phyloP scores from a whole-genome alignment of 2,797 vertebrate genomes.

The Oceanodroma leucorhoa region DNA sequence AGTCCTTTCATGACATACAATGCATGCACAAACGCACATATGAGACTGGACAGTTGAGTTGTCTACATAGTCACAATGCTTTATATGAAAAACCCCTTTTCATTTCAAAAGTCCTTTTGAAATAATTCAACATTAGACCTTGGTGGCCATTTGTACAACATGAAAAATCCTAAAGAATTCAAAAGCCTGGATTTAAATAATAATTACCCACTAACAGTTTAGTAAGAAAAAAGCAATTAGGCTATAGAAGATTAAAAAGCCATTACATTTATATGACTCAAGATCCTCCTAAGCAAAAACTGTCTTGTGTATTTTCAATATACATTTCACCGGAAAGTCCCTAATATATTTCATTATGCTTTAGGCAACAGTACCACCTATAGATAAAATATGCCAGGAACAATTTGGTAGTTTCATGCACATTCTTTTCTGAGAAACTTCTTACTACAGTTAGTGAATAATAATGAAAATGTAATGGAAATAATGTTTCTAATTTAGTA shows the following conservation, averaged over 20 bases:
- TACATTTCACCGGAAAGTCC: neutral
- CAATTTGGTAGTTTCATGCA: neutral
- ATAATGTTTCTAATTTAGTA: neutral
- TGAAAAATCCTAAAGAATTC: neutral
- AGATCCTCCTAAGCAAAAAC: neutral
- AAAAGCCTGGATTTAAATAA: neutral
- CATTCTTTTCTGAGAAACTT: neutral
- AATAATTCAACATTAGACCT: neutral
- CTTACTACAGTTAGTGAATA: neutral
- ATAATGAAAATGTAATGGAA: neutral
- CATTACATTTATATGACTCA: neutral
- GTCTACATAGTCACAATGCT: neutral
- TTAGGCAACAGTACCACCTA: constrained; percentile 60
- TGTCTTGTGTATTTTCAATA: neutral
- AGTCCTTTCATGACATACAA: neutral
- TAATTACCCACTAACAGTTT: neutral
- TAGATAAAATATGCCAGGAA: neutral
- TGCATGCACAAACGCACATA: fast-evolving
- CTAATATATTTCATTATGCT: neutral
- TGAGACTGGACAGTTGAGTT: neutral
- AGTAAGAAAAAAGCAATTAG: neutral
- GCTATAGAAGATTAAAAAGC: neutral
- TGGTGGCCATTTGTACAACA: neutral
- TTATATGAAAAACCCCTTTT: neutral
- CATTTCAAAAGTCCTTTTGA: neutral